phyloP scores from a whole-genome alignment of 2,888 invertebrate genomes.

The Ectemnius continuus region DNA sequence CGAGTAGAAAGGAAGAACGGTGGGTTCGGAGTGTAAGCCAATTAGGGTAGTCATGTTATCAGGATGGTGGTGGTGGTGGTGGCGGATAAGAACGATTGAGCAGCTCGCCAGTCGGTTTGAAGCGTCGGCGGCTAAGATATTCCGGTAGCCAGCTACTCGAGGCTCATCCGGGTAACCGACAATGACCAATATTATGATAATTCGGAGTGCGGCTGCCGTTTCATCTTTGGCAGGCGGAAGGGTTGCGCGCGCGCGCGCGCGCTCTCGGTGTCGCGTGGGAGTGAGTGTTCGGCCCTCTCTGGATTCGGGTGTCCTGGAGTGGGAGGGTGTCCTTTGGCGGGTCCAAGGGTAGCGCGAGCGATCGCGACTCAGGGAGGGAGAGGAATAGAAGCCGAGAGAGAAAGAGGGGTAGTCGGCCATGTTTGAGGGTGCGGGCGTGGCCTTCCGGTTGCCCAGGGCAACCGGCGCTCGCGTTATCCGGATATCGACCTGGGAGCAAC shows the following conservation, averaged over 20 bases:
- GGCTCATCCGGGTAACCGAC: conserved; percentile 65
- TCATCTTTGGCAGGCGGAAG: conserved; percentile 39
- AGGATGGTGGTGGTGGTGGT: too few relatives aligned
- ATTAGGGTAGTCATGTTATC: too few relatives aligned
- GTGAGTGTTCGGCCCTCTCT: neutral
- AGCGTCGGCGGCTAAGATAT: conserved; percentile 49
- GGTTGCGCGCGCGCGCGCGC: neutral
- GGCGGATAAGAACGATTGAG: too few relatives aligned
- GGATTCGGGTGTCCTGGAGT: neutral
- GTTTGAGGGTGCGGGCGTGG: conserved; percentile 75
- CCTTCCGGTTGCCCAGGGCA: conserved; percentile 72
- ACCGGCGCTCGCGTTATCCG: conserved; percentile 70
- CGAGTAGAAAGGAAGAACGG: too few relatives aligned
- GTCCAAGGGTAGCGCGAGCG: neutral
- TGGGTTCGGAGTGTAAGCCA: too few relatives aligned
- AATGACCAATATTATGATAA: conserved; percentile 77
- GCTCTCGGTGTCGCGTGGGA: too few relatives aligned
- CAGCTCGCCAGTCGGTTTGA: neutral
- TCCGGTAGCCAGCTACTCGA: conserved; percentile 63
- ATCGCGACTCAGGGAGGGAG: conserved; percentile 53
- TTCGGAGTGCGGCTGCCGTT: conserved; percentile 66
- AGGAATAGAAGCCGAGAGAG: conserved; percentile 29
- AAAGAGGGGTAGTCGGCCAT: conserved; percentile 70
- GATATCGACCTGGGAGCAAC: conserved; percentile 72
- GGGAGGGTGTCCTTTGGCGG: neutral